Evolutionary conservation across 2,113 vertebrate genomes (phyloP).

Genomic region (Caretta caretta): DNA sequence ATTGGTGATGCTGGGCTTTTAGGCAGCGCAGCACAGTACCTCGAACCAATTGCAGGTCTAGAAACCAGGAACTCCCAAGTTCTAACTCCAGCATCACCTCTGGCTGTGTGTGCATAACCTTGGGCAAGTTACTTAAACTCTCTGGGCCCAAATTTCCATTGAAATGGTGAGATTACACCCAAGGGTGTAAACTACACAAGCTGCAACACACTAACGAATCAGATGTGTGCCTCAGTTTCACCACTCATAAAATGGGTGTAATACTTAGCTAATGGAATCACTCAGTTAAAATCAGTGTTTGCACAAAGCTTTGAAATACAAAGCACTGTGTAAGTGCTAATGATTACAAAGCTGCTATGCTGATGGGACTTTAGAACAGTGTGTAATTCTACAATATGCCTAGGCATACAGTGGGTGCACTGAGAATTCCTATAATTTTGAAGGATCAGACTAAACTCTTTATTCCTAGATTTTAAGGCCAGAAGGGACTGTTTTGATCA

Average conservation of each 20-base stretch:
- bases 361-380: not conserved
- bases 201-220: not conserved
- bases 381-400: not conserved
- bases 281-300: not conserved
- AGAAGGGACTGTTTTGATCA: not conserved
- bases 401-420: not conserved
- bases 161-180: not conserved
- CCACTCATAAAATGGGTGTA: not conserved
- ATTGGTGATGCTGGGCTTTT: not conserved
- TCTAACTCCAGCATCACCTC: not conserved
- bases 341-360: not conserved
- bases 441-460: not conserved
- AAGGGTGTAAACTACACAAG: not conserved
- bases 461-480: not conserved
- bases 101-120: not conserved
- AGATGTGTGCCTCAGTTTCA: not conserved
- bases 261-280: not conserved
- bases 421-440: not conserved
- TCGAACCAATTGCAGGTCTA: not conserved
- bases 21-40: constrained; percentile 13
- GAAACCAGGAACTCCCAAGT: not conserved
- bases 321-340: not conserved
- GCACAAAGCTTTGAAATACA: not conserved
- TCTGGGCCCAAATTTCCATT: not conserved
- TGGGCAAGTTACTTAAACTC: not conserved